Base-by-base conservation (phyloP, 2,888 invertebrate species). In the Malacosoma neustria region DNA sequence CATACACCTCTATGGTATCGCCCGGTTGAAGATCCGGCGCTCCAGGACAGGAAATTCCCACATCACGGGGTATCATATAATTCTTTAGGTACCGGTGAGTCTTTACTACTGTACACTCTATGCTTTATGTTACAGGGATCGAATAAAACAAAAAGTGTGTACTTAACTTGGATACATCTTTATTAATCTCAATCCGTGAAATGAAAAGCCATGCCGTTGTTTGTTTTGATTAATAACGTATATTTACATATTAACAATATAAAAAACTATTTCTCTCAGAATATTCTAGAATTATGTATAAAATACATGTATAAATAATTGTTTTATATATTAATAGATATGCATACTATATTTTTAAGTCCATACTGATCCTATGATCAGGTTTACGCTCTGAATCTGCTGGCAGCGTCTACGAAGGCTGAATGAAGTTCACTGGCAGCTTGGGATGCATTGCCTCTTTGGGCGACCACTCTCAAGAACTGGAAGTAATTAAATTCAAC, bases 141-240 rank as follows among this genome's bases (percentile, higher is more conserved):
- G n/a, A 22, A 22, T 22, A 9, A 22, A 22, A 22, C 22, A 22
- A 22, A 5, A 22, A 9, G 5, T 22, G 22, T 22, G 3, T 22
- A 22, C 9, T 22, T 9, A 33, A 38, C 12, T 44, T 54, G 72
- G 72, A 76, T 75, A 77, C 76, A 77, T 74, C 75, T 77, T 79
- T 79, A 75, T 72, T 77, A 33, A 52, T 51, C 60, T 51, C 47
- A 39, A 40, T 53, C 51, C 59, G n/a, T n/a, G 40, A 58, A 71
- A 72, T 67, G 53, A 72, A 73, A 74, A 72, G 72, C 75, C 73
- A 50, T 14, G 60, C 71, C 70, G 51, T 64, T 39, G 11, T 43
- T 36, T 52, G 49, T 64, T 57, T 53, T 37, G 40, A 54, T 57
- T 63, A 70, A 53, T 35, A 72, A 69, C 57, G 52, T 76, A 72